These are phyloP conservation scores for Heterochromis multidens DNA, from an alignment of 2,113 vertebrate species.

Conservation along the genomic window DNA sequence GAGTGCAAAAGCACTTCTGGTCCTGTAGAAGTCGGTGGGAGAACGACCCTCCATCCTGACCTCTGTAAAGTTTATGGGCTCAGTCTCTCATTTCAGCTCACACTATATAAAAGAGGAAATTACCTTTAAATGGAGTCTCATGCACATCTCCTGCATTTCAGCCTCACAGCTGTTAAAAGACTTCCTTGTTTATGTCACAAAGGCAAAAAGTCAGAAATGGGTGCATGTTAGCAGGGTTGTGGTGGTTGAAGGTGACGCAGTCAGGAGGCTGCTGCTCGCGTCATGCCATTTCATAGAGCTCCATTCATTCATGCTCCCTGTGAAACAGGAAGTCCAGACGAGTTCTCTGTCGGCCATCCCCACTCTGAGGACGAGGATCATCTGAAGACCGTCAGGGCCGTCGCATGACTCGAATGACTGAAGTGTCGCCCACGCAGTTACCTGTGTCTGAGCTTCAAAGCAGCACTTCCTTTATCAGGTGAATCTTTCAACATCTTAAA, in stretches of 20 bases:
- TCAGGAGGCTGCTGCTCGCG: neutral
- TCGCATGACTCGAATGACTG: neutral
- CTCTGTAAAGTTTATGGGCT: too few species aligned
- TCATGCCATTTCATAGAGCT: neutral
- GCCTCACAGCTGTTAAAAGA: neutral
- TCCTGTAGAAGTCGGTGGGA: too few species aligned
- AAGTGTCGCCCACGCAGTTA: neutral
- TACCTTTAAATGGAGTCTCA: neutral
- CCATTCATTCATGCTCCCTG: neutral
- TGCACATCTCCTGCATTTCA: neutral
- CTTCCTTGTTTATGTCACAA: neutral
- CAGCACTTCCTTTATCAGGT: neutral
- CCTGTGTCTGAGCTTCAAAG: neutral
- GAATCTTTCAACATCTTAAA: neutral
- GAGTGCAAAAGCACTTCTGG: too few species aligned
- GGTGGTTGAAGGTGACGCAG: neutral
- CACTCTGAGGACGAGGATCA: neutral
- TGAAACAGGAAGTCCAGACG: neutral
- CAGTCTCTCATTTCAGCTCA: neutral
- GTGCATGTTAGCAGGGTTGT: neutral
- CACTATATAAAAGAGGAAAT: neutral
- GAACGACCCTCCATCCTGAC: too few species aligned
- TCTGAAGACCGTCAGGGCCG: neutral
- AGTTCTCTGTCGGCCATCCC: neutral
- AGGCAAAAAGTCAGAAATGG: neutral